phyloP scores from a whole-genome alignment of 1,140 invertebrate genomes.

The Aphis gossypii region DNA sequence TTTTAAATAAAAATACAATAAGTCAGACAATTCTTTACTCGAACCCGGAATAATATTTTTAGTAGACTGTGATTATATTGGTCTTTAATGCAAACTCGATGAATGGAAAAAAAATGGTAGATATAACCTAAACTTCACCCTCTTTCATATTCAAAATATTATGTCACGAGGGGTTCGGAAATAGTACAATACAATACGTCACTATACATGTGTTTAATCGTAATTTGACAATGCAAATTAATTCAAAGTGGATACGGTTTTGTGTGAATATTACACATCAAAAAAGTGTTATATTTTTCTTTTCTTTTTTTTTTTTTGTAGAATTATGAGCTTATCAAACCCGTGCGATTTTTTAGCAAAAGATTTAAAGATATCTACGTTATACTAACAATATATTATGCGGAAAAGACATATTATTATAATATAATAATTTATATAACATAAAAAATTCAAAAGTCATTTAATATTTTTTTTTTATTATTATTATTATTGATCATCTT shows the following conservation, averaged over 20 bases:
- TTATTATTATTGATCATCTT: no score
- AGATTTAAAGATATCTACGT: not conserved
- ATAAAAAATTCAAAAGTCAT: no score
- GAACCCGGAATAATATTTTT: constrained; percentile 23
- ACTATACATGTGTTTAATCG: constrained; percentile 18
- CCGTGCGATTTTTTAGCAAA: not conserved
- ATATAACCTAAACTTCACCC: not conserved
- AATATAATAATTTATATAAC: no score
- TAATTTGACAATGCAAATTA: constrained; percentile 28
- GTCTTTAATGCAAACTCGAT: constrained; percentile 9
- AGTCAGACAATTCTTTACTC: not conserved
- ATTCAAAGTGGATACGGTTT: not conserved
- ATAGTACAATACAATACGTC: not conserved
- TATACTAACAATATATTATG: not conserved
- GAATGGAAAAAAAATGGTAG: constrained; percentile 9
- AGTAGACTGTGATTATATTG: not conserved
- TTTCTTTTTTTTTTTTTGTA: not conserved
- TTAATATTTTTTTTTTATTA: no score
- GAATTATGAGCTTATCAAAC: not conserved
- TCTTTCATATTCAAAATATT: constrained; percentile 42
- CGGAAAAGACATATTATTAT: no score
- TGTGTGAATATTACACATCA: not conserved
- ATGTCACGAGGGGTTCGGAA: not conserved
- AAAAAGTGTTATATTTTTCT: not conserved
- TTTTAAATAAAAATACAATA: constrained; percentile 14